These are phyloP conservation scores for Apis florea DNA, from an alignment of 1,140 invertebrate species.

Conservation along the genomic window DNA sequence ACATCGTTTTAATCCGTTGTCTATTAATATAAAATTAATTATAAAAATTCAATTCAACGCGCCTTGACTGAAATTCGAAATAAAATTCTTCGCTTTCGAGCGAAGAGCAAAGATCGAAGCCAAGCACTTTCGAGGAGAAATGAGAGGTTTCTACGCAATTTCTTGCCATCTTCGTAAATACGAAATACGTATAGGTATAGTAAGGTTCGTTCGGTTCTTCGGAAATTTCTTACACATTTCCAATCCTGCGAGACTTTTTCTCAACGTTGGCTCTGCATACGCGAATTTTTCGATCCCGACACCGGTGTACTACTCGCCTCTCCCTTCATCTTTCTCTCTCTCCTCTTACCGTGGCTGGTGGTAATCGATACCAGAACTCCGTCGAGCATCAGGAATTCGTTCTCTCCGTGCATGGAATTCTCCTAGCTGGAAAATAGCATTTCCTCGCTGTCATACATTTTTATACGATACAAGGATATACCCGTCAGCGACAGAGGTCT, in stretches of 20 bases:
- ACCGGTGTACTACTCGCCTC: not conserved
- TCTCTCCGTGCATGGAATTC: conserved; percentile 54
- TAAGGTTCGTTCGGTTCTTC: not conserved
- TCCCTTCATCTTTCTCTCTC: not conserved
- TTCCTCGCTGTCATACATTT: conserved; percentile 52
- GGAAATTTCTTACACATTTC: conserved; percentile 37
- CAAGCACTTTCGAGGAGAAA: not conserved
- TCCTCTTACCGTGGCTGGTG: not conserved
- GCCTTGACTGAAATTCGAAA: not conserved
- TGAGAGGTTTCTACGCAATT: conserved; percentile 9
- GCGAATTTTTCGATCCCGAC: conserved; percentile 46
- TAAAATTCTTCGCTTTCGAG: not conserved
- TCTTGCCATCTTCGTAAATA: not conserved
- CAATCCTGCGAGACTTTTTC: conserved; percentile 24
- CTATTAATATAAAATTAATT: not conserved
- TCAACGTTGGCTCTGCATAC: conserved; percentile 41
- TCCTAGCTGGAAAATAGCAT: conserved; percentile 50
- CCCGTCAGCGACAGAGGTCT: conserved; percentile 45
- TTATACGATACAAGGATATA: conserved; percentile 49
- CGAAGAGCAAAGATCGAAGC: not conserved
- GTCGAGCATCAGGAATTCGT: conserved; percentile 63
- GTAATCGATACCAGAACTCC: conserved; percentile 54
- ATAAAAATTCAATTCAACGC: not conserved
- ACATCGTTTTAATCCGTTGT: not conserved
- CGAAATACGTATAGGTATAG: not conserved